phyloP scores from a whole-genome alignment of 2,888 invertebrate genomes.

The Drosophila phalerata region DNA sequence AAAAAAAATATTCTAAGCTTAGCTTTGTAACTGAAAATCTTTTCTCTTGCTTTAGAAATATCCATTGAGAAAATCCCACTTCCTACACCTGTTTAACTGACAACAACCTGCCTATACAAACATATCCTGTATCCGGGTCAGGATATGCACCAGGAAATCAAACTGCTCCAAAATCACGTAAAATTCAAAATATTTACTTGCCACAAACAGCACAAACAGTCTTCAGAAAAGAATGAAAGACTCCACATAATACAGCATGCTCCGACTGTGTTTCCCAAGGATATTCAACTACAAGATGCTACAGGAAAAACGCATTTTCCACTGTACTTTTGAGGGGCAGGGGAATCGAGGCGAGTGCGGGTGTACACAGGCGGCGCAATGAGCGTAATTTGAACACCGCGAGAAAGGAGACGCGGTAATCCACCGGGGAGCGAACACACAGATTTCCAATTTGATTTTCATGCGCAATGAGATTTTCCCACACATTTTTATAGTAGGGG shows the following conservation, averaged over 20 bases:
- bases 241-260: conserved; percentile 17
- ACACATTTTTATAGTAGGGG: conserved; percentile 33
- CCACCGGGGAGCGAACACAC: conserved; percentile 58
- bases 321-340: conserved; percentile 10
- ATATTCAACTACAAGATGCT: conserved; percentile 72
- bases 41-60: background rate
- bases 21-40: background rate
- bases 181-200: conserved; percentile 66
- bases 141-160: conserved; percentile 65
- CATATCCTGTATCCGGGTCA: conserved; percentile 71
- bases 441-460: conserved; percentile 73
- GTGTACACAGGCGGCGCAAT: conserved; percentile 64
- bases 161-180: conserved; percentile 74
- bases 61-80: background rate
- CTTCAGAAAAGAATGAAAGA: conserved; percentile 18
- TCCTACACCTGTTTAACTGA: conserved; percentile 61
- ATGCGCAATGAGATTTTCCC: conserved; percentile 53
- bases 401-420: conserved; percentile 66
- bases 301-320: conserved; percentile 62
- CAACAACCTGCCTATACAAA: conserved; percentile 52
- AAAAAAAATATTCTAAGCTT: too few species aligned
- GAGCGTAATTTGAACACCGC: conserved; percentile 82
- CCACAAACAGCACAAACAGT: conserved; percentile 32
- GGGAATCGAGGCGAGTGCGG: conserved; percentile 31
- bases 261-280: conserved; percentile 72